phyloP scores from a whole-genome alignment of 23 tunicate species.

The Pegea sp. region DNA sequence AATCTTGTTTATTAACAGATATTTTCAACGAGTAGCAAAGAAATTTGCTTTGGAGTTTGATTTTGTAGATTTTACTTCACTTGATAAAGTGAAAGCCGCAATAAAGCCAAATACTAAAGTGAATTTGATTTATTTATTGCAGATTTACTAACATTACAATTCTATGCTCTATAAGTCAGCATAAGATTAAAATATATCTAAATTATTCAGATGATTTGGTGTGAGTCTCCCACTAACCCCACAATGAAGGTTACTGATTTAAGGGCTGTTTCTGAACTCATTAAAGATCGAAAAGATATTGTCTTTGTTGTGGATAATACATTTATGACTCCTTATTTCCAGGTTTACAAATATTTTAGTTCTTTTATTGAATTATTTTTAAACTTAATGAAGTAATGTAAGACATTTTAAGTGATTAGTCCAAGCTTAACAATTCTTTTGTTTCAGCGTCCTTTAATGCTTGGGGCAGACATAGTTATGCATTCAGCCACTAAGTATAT shows the following conservation, averaged over 20 bases:
- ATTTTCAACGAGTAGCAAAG: conserved; percentile 66
- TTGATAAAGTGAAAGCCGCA: conserved; percentile 38
- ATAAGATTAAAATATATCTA: not conserved
- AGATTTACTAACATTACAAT: too few species aligned
- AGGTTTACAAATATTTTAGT: too few species aligned
- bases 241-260: conserved; percentile 86
- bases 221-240: conserved; percentile 86
- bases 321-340: conserved; percentile 84
- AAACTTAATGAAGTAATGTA: too few species aligned
- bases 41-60: conserved; percentile 64
- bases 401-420: too few species aligned
- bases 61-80: conserved; percentile 65
- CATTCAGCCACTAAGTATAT: conserved; percentile 97
- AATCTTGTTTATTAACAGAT: conserved; percentile 11
- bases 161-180: not conserved
- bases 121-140: too few species aligned
- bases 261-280: conserved; percentile 30
- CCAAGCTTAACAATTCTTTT: too few species aligned
- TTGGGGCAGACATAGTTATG: conserved; percentile 76
- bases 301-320: conserved; percentile 84
- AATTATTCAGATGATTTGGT: conserved; percentile 58
- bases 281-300: conserved; percentile 16
- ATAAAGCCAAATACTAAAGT: conserved; percentile 87
- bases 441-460: conserved; percentile 71
- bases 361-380: too few species aligned